Evolutionary conservation across 2,888 invertebrate genomes (phyloP).

Genomic region (Philaethria dido): DNA sequence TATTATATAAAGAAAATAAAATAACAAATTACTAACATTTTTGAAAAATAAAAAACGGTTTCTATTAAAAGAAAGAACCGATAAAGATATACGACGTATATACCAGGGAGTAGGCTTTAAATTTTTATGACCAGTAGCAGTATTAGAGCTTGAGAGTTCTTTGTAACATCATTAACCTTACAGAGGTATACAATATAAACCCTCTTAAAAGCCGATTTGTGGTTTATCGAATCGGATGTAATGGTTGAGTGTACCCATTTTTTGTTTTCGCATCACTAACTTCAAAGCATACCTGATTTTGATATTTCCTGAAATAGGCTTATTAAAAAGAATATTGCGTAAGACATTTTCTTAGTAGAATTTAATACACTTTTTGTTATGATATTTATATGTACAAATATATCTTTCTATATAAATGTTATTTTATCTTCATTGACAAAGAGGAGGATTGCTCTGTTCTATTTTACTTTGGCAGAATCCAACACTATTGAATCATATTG

Average conservation of each 20-base stretch:
- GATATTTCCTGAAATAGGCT: constrained; percentile 6
- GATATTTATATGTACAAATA: not conserved
- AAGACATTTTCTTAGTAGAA: not conserved
- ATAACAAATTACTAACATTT: not conserved
- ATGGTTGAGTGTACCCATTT: constrained; percentile 8
- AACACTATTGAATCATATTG: not conserved
- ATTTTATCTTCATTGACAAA: too few species aligned
- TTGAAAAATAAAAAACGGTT: not conserved
- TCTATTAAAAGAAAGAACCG: not conserved
- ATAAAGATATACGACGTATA: not conserved
- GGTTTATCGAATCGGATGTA: constrained; percentile 19
- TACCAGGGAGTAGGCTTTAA: not conserved
- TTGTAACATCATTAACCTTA: constrained; percentile 13
- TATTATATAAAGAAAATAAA: not conserved
- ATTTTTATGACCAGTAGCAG: constrained; percentile 4
- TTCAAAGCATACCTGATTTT: constrained; percentile 10
- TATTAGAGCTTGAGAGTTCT: constrained; percentile 15
- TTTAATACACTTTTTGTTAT: not conserved
- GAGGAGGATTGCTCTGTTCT: not conserved
- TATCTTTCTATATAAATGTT: too few species aligned
- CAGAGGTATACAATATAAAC: constrained; percentile 16
- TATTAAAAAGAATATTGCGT: constrained; percentile 4
- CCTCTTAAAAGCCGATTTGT: constrained; percentile 14
- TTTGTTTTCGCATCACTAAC: constrained; percentile 15
- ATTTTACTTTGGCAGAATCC: not conserved